Percentiles rank a stretch among this genome's conserved stretches.
Conservation (phyloP, 2,797 vertebrate species). For the Sebastes ruberrimus region DNA sequence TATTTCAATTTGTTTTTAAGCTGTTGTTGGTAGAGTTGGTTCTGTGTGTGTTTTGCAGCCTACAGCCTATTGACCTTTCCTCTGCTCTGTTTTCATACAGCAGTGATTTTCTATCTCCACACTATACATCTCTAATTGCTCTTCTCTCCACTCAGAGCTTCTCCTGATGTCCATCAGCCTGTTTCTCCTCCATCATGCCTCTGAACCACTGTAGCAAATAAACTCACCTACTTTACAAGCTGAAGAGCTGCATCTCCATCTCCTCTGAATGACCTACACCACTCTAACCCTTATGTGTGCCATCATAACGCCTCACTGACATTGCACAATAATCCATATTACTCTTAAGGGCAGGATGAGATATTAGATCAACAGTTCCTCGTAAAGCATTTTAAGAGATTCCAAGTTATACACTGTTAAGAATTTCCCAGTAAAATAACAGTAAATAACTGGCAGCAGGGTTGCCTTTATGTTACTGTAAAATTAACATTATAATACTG, state of each 20-base stretch:
- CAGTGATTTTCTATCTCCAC: slow-evolving; percentile 36
- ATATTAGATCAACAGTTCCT: not conserved
- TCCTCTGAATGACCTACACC: slow-evolving; percentile 59
- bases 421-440: no score
- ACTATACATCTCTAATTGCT: slow-evolving; percentile 50
- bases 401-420: not conserved
- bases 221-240: slow-evolving; percentile 84
- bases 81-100: slow-evolving; percentile 25
- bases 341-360: not conserved
- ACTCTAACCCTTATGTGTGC: slow-evolving; percentile 48
- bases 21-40: not conserved
- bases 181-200: slow-evolving; percentile 50
- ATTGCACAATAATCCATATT: slow-evolving; percentile 21
- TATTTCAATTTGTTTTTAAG: not conserved
- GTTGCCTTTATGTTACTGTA: no score
- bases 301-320: slow-evolving; percentile 40
- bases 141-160: slow-evolving; percentile 44
- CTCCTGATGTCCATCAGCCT: slow-evolving; percentile 52
- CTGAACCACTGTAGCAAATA: slow-evolving; percentile 78
- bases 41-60: not conserved
- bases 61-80: no score
- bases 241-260: slow-evolving; percentile 69
- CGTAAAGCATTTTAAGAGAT: not conserved
- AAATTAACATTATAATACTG: no score
- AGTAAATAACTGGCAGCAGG: no score